Evolutionary conservation across 1,140 invertebrate genomes (phyloP).

Genomic region (Papilio dardanus): DNA sequence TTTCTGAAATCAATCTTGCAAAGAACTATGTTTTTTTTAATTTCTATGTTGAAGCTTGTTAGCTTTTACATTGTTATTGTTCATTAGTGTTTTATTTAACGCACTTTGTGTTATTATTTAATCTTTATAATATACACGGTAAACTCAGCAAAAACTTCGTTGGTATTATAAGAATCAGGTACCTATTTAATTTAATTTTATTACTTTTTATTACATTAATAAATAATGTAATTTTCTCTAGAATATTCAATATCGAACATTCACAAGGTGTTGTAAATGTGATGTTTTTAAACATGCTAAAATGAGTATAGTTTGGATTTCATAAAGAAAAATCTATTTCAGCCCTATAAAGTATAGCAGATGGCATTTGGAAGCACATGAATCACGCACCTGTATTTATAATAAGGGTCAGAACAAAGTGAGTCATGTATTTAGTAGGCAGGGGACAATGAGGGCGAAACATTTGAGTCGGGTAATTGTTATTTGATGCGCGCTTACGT

Average conservation of each 20-base stretch:
- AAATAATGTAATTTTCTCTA: too few relatives aligned
- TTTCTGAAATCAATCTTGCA: background rate
- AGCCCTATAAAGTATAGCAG: background rate
- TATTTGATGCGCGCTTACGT: slow-evolving; percentile 60
- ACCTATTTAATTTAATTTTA: too few relatives aligned
- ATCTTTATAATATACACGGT: too few relatives aligned
- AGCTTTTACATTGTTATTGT: background rate
- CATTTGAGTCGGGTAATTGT: slow-evolving; percentile 53
- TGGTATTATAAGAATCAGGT: too few relatives aligned
- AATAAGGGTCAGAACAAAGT: slow-evolving; percentile 21
- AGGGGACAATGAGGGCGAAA: slow-evolving; percentile 38
- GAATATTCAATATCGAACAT: too few relatives aligned
- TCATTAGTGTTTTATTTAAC: too few relatives aligned
- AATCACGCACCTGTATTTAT: slow-evolving; percentile 10
- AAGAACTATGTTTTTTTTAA: background rate
- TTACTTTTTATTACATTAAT: too few relatives aligned
- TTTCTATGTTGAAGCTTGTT: background rate
- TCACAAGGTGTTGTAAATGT: background rate
- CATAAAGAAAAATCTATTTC: background rate
- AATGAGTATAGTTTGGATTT: background rate
- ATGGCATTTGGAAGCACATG: slow-evolving; percentile 5
- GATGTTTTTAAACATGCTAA: too few relatives aligned
- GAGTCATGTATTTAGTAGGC: slow-evolving; percentile 25
- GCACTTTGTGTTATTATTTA: too few relatives aligned
- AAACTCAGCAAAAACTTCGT: too few relatives aligned